Evolutionary conservation across 2,113 vertebrate genomes (phyloP), one percentile per base, ranked within the genome.

Genomic region (Empidonax alnorum): DNA sequence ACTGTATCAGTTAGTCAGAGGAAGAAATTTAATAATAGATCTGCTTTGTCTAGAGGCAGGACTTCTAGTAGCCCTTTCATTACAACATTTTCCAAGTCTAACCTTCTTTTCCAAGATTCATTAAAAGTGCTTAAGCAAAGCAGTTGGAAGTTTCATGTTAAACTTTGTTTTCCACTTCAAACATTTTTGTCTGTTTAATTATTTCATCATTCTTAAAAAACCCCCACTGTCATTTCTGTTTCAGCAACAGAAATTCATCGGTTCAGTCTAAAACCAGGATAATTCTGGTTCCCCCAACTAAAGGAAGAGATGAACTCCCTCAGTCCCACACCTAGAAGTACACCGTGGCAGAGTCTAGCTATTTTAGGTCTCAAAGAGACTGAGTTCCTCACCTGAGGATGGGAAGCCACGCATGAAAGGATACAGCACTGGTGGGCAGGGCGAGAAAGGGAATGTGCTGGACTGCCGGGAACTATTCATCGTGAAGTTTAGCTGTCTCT

Each of bases 401-500:
- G 39, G 50, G 59, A 52, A 33, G 68, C 49, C 17, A 7, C 1
- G 24, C 46, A 9, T 24, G 65, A 15, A 41, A 35, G 49, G 58
- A 4, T 3, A 17, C 3, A 49, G 33, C 33, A 55, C 55, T 44
- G 50, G 56, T 2, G 3, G 5, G 37, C 4, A 37, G 28, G 31
- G 53, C 25, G 12, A 67, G 61, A 52, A 37, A 33, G 44, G 62
- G 68, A 92, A 90, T 31, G 83, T 55, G 28, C 30, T 20, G 80
- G 44, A 3, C 80, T 88, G 76, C 76, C 1, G 3, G 83, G 83
- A 94, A 79, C 87, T 41, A 73, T 91, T 90, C 72, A 30, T 90
- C 1, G 7, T 80, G 87, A 96, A 95, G 82, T 96, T 96, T 94
- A 65, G 90, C 89, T 83, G 91, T 82, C 90, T 91, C 83, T 93